These are phyloP conservation scores for Heliocidaris tuberculata DNA, from an alignment of 35 echinoderm and acorn worm species.

Conservation along the genomic window DNA sequence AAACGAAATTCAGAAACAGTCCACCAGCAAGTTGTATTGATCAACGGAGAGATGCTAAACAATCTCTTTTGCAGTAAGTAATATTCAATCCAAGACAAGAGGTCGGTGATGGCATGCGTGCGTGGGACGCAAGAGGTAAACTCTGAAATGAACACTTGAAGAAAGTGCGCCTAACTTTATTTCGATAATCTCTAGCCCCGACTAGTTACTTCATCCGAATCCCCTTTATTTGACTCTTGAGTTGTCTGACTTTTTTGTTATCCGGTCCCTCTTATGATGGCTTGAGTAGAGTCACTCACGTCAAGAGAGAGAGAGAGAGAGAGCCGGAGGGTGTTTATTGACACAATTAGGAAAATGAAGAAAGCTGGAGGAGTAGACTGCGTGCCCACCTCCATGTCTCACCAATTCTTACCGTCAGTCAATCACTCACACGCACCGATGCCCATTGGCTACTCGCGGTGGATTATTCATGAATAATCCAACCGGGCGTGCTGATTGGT, in stretches of 20 bases:
- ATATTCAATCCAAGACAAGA: constrained; percentile 6
- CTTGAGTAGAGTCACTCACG: constrained; percentile 36
- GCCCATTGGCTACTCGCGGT: not conserved
- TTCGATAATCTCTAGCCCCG: not conserved
- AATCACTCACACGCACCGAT: not conserved
- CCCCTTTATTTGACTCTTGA: constrained; percentile 38
- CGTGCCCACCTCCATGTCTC: not conserved
- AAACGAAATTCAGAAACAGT: not conserved
- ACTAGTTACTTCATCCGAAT: constrained; percentile 24
- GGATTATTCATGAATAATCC: not conserved
- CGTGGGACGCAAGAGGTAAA: not conserved
- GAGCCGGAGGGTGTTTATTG: constrained; percentile 48
- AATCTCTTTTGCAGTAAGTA: not conserved
- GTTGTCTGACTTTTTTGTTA: constrained; percentile 30
- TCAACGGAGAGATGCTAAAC: not conserved
- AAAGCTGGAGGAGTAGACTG: not conserved
- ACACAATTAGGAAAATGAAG: constrained; percentile 50
- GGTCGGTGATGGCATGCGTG: not conserved
- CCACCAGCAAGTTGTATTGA: not conserved
- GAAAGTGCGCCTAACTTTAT: constrained; percentile 44
- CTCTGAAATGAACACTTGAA: not conserved
- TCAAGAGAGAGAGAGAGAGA: not conserved
- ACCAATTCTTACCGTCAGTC: not conserved
- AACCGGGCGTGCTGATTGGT: not conserved
- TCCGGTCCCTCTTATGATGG: constrained; percentile 14